Conservation (phyloP, 2,113 vertebrate species). For the Pedionomus torquatus region DNA sequence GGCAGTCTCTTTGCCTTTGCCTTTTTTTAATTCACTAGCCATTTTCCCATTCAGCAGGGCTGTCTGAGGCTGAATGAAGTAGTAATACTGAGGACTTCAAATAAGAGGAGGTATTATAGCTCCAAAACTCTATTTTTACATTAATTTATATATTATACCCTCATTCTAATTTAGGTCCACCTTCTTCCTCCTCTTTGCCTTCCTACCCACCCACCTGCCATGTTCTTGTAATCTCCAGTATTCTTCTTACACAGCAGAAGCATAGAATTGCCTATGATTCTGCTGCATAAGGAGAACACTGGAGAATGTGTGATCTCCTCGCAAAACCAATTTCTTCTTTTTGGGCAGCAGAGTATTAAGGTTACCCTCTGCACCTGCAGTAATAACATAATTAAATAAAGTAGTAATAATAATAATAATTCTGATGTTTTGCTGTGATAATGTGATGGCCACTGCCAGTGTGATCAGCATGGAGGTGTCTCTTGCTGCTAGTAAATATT, state of each 20-base stretch:
- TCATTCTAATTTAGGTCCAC: not conserved
- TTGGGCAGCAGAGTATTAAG: not conserved
- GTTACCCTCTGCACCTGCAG: not conserved
- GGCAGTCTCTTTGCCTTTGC: not conserved
- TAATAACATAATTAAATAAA: conserved; percentile 35
- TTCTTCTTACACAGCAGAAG: not conserved
- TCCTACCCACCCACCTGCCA: not conserved
- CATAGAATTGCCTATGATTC: too few species aligned
- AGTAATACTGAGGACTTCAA: not conserved
- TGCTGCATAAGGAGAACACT: too few species aligned
- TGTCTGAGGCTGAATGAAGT: not conserved
- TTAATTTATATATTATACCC: not conserved
- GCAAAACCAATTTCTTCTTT: not conserved
- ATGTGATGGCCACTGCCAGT: not conserved
- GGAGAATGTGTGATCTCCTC: not conserved
- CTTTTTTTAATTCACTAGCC: not conserved
- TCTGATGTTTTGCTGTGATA: not conserved
- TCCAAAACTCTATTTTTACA: not conserved
- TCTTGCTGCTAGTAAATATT: not conserved
- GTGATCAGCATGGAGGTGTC: not conserved
- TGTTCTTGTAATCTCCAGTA: not conserved
- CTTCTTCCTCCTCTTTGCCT: not conserved
- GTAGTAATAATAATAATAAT: not conserved
- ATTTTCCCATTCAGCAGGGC: not conserved
- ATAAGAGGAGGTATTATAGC: not conserved